Percentiles rank a stretch among this genome's conserved stretches.
Conservation (phyloP, 2,113 vertebrate species). For the Clarias macrocephalus region DNA sequence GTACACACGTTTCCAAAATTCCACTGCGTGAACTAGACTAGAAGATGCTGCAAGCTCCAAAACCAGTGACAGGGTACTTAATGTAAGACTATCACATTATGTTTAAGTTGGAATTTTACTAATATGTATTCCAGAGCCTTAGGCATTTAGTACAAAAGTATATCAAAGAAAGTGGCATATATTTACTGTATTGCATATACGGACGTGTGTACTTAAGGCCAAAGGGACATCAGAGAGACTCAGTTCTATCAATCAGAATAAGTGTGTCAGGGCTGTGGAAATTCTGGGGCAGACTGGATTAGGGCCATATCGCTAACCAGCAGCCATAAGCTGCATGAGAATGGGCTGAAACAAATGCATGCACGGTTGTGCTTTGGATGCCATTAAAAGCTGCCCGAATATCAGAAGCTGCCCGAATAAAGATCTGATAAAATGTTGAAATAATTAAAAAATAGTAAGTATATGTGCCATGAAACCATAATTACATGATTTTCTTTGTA, state of each 20-base stretch:
- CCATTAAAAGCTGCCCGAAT: slow-evolving; percentile 1
- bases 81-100: background rate
- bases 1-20: background rate
- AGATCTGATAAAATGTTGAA: background rate
- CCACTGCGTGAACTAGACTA: background rate
- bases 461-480: background rate
- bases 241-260: slow-evolving; percentile 43
- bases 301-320: slow-evolving; percentile 58
- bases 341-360: slow-evolving; percentile 48
- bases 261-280: slow-evolving; percentile 41
- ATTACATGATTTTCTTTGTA: background rate
- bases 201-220: slow-evolving; percentile 11
- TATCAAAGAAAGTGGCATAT: background rate
- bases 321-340: slow-evolving; percentile 55
- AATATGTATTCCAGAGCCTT: background rate
- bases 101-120: background rate
- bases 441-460: background rate
- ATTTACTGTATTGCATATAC: slow-evolving; percentile 19
- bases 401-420: background rate
- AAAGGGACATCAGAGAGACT: slow-evolving; percentile 10
- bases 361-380: slow-evolving; percentile 28
- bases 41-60: background rate
- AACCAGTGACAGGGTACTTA: background rate
- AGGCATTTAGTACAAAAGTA: background rate
- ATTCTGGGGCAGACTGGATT: slow-evolving; percentile 62